These are phyloP conservation scores for Echinometra lucunter DNA, from an alignment of 53 echinoderm and acorn worm genomes.

Conservation along the genomic window DNA sequence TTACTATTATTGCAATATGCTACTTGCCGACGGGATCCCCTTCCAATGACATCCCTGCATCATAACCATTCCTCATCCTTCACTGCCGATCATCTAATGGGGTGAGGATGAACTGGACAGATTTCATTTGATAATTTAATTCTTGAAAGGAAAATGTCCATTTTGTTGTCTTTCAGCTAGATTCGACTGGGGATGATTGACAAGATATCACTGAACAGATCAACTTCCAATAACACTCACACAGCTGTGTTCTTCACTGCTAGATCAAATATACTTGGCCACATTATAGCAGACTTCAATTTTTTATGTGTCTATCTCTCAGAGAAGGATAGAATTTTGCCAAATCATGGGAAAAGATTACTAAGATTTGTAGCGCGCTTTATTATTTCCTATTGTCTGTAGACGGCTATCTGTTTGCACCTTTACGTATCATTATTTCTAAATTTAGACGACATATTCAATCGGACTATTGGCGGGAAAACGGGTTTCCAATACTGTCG, in stretches of 20 bases:
- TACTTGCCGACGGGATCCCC: not conserved
- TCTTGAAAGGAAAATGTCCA: not conserved
- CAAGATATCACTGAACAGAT: constrained; percentile 12
- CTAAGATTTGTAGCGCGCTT: constrained; percentile 51
- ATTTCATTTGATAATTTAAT: not conserved
- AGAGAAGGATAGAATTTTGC: constrained; percentile 50
- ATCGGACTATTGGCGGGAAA: constrained; percentile 24
- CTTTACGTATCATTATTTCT: constrained; percentile 52
- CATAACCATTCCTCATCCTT: not conserved
- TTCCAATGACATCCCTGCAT: not conserved
- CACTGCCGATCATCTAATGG: not conserved
- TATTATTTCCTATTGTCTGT: constrained; percentile 64
- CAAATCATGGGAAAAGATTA: constrained; percentile 64
- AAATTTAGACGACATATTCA: constrained; percentile 50
- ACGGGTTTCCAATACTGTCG: not conserved
- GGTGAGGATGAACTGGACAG: not conserved
- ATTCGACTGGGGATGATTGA: constrained; percentile 8
- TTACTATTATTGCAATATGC: not conserved
- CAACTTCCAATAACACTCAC: constrained; percentile 20
- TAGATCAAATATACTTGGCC: constrained; percentile 8
- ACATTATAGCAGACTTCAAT: not conserved
- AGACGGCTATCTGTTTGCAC: constrained; percentile 58
- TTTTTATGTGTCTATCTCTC: constrained; percentile 9
- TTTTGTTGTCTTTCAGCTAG: not conserved
- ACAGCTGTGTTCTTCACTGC: not conserved